Evolutionary conservation across 2,113 vertebrate species (phyloP), one percentile per base, ranked within the genome.

Genomic region (Oreotrochilus melanogaster): DNA sequence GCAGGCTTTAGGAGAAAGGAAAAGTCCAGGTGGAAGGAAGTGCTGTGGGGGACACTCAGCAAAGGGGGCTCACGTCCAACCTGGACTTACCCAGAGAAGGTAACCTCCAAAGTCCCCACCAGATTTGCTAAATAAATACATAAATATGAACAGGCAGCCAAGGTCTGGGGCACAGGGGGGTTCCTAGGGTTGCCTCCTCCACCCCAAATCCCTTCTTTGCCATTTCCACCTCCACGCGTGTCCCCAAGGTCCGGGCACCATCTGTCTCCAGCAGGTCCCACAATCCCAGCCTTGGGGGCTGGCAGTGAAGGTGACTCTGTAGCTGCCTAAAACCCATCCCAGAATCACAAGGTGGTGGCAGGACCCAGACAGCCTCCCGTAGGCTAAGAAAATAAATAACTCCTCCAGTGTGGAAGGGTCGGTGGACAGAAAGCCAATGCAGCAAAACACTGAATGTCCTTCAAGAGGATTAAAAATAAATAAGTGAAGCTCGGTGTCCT

Each of bases 341-440:
- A 65, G 88, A 82, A 86, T 56, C 60, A 30, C 80, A 25, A 56
- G 88, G 89, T 1, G 21, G 78, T 71, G n/a, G 78, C 78, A 62
- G n/a, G 96, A 92, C 89, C 54, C 61, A 93, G 94, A 54, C 74
- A 18, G 4, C 48, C 92, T 96, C 88, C 76, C 83, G 56, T n/a
- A 83, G 92, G 78, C 85, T 94, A 95, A 86, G 95, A 93, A 96
- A 97, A 98, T 97, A 97, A 98, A 97, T 93, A 96, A 95, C 94
- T 79, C 87, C 94, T 97, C 92, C 70, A 31, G 47, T 31, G n/a
- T 30, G 76, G 78, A 51, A 56, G 88, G 71, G 54, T 2, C 35
- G 86, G 92, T 58, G 66, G 78, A 51, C 45, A 54, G 47, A 66
- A 88, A 87, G 85, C 72, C 92, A 70, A 87, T 61, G 62, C 42